Percentiles rank a stretch among this genome's conserved stretches.
Conservation (phyloP, 2,888 invertebrate genomes). For the Stenotaenia linearis region DNA sequence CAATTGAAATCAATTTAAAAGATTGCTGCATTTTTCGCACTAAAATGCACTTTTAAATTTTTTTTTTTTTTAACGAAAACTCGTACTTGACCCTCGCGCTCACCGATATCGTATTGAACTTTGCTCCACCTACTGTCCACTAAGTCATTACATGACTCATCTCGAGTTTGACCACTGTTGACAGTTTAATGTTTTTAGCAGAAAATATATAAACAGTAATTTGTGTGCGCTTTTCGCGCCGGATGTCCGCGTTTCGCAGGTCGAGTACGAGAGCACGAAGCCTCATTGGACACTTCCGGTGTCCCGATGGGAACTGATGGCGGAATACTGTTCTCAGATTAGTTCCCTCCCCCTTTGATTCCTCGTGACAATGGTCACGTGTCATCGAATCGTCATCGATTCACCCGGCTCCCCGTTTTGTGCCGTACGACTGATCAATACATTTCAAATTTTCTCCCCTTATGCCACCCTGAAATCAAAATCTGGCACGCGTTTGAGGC, state of each 20-base stretch:
- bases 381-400: not conserved
- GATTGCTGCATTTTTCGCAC: not conserved
- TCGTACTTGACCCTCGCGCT: not conserved
- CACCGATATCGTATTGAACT: not conserved
- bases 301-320: slow-evolving; percentile 1
- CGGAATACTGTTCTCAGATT: slow-evolving; percentile 14
- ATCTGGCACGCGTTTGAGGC: not conserved
- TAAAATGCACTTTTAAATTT: not conserved
- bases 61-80: not conserved
- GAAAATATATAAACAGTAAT: not conserved
- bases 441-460: not conserved
- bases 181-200: not conserved
- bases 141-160: not conserved
- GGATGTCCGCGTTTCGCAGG: slow-evolving; percentile 15
- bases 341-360: not conserved
- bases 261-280: slow-evolving; percentile 13
- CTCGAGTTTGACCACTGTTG: not conserved
- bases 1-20: not conserved
- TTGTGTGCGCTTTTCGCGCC: not conserved
- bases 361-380: slow-evolving; percentile 2
- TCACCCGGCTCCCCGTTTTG: not conserved
- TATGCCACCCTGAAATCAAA: not conserved
- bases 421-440: not conserved
- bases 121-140: not conserved
- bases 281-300: not conserved